Base-by-base conservation (phyloP, 2,113 vertebrate species). In the Thryonomys swinderianus region DNA sequence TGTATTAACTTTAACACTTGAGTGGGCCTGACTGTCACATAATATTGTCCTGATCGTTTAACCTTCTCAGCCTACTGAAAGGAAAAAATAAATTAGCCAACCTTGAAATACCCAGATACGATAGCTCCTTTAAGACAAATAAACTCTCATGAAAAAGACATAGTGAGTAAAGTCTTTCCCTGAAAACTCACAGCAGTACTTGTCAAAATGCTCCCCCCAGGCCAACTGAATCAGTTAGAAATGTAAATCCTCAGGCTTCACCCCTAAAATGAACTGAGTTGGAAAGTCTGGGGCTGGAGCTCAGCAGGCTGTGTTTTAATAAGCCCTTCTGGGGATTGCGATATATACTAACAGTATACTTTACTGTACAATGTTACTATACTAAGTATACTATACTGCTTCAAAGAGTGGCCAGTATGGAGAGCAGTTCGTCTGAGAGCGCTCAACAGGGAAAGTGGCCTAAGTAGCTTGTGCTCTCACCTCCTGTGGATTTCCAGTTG, bases 401-500 rank as follows among this genome's bases (percentile, higher is more conserved):
- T 51, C 59, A 69, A 67, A 76, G 27, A 23, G 7, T 0, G 9
- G 74, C 51, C 67, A 25, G 20, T 17, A 62, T 6, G 34, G 69
- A 30, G 32, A 74, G 40, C 16, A 48, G 71, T 23, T 86, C 51
- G 20, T 30, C 66, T 55, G 1, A 55, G 64, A 59, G 45, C 66
- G 59, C n/a, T 20, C 5, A 30, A 66, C 27, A 4, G 81, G 48
- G 64, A 64, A 30, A 51, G n/a, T 1, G 81, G 66, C 27, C 32
- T 5, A 9, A 34, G 32, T 6, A 18, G 69, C 16, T 27, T 34
- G 4, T 0, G 13, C 4, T 18, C 95, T 96, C 97, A 98, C 98
- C 98, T 98, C 57, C 25, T 57, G 79, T 0, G 57, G 97, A 82
- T 96, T 90, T 81, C 93, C 37, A 0, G 78, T 59, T 5, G 92